phyloP scores from a whole-genome alignment of 2,113 vertebrate genomes.

The Manacus vitellinus region DNA sequence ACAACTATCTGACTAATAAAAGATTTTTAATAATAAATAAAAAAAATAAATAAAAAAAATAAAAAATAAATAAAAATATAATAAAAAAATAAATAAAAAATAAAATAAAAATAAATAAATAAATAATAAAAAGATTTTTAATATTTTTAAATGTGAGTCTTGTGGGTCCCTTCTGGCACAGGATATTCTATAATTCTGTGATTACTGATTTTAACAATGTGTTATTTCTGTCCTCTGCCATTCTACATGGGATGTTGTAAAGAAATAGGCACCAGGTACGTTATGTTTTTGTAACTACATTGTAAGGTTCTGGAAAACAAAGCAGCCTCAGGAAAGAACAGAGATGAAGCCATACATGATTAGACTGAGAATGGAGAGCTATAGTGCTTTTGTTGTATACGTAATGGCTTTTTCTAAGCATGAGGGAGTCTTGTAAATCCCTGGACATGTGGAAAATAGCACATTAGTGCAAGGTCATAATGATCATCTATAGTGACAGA shows the following conservation, averaged over 20 bases:
- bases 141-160: neutral
- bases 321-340: neutral
- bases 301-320: neutral
- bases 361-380: neutral
- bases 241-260: neutral
- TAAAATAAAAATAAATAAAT: too few relatives aligned
- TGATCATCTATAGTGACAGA: constrained; percentile 1
- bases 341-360: neutral
- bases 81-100: too few relatives aligned
- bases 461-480: neutral
- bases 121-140: too few relatives aligned
- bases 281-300: neutral
- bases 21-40: neutral
- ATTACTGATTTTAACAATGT: neutral
- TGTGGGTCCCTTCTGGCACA: neutral
- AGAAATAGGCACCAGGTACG: neutral
- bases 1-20: neutral
- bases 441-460: neutral
- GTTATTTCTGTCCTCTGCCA: neutral
- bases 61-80: too few relatives aligned
- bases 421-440: neutral
- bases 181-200: neutral
- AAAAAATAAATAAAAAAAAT: too few relatives aligned
- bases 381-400: neutral
- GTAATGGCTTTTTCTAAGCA: neutral